A percentile compares a stretch with the other conserved stretches of the same genome.
phyloP scores from a whole-genome alignment of 2,113 vertebrate species.

The Perognathus longimembris region DNA sequence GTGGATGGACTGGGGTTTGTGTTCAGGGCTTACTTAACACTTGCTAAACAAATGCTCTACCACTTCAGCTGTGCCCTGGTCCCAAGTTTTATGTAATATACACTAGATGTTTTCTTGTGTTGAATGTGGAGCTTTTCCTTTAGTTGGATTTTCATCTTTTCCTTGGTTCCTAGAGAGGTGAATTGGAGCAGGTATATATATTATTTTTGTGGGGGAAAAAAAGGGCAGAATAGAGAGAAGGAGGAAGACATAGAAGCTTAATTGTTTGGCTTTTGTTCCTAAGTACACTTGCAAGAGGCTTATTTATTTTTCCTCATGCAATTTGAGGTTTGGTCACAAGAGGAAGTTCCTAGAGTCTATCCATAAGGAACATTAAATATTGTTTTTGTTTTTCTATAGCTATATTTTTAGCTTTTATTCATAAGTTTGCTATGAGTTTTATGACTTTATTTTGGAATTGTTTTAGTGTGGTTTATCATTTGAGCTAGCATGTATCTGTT shows the following conservation, averaged over 20 bases:
- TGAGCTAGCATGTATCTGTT: background rate
- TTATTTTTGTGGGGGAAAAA: background rate
- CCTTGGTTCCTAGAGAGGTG: background rate
- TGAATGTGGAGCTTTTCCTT: conserved; percentile 3
- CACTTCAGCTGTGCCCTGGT: too few relatives aligned
- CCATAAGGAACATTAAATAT: background rate
- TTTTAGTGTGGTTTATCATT: background rate
- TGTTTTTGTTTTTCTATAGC: conserved; percentile 33
- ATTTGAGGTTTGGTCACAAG: background rate
- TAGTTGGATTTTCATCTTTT: conserved; percentile 25
- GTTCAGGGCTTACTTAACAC: too few relatives aligned
- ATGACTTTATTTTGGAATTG: conserved; percentile 1
- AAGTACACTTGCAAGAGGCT: background rate
- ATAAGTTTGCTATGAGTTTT: conserved; percentile 16
- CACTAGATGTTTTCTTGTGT: background rate
- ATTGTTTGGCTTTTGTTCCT: background rate
- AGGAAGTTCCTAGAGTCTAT: conserved; percentile 69
- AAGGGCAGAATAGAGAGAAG: background rate
- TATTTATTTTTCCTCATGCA: background rate
- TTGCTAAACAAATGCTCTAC: too few relatives aligned
- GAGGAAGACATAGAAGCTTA: background rate
- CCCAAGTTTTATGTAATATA: background rate
- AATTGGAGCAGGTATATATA: background rate
- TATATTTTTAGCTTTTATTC: conserved; percentile 42
- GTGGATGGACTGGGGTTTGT: too few relatives aligned